These are phyloP conservation scores for Scaptomyza cyrtandrae DNA, from an alignment of 2,888 invertebrate species.

Conservation along the genomic window DNA sequence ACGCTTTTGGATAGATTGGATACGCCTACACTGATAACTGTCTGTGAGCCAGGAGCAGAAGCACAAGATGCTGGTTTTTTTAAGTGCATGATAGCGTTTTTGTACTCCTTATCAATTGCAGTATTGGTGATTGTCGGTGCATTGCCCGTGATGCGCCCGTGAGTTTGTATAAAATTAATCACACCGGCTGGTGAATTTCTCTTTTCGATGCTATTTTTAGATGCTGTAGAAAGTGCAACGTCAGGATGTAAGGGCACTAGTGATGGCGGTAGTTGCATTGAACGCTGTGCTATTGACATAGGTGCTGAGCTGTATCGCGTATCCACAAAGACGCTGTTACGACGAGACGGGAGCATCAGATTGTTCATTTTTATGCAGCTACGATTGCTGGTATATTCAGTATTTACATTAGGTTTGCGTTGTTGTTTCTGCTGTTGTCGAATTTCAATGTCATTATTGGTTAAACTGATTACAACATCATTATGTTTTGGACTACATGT, in stretches of 20 bases:
- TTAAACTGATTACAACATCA: conserved; percentile 23
- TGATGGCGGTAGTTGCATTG: conserved; percentile 56
- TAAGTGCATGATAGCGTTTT: conserved; percentile 19
- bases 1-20: conserved; percentile 60
- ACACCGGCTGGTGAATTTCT: conserved; percentile 69
- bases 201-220: conserved; percentile 40
- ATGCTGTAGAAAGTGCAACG: conserved; percentile 26
- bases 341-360: conserved; percentile 41
- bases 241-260: conserved; percentile 46
- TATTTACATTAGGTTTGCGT: conserved; percentile 1
- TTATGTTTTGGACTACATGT: conserved; percentile 2
- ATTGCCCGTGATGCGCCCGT: conserved; percentile 70
- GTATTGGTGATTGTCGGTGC: conserved; percentile 47
- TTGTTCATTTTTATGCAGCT: conserved; percentile 24
- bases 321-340: conserved; percentile 64
- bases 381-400: conserved; percentile 19
- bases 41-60: conserved; percentile 3
- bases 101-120: conserved; percentile 13
- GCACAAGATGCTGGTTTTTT: conserved; percentile 2
- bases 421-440: conserved; percentile 22
- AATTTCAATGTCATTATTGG: conserved; percentile 35
- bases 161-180: conserved; percentile 75
- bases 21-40: conserved; percentile 30
- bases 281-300: conserved; percentile 65
- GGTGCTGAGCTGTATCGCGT: conserved; percentile 63